These are phyloP conservation scores for Hydriomena furcata DNA, from an alignment of 2,888 invertebrate genomes.

Conservation along the genomic window DNA sequence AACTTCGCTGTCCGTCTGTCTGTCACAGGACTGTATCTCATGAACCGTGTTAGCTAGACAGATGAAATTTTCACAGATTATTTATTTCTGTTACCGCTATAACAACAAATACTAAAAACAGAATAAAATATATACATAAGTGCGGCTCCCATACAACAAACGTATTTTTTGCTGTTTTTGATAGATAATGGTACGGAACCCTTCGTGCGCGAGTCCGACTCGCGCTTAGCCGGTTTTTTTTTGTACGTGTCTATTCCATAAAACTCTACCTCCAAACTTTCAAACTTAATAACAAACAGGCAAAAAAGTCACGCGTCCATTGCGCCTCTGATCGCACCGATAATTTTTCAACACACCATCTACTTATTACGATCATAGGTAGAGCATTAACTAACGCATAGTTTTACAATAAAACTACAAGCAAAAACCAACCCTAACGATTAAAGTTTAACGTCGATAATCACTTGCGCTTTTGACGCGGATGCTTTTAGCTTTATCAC, in stretches of 20 bases:
- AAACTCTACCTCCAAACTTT: constrained; percentile 45
- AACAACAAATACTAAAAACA: no score
- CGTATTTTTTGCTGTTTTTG: no score
- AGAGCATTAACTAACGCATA: constrained; percentile 76
- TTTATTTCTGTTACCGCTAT: no score
- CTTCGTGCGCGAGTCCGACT: no score
- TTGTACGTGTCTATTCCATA: constrained; percentile 45
- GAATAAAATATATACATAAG: no score
- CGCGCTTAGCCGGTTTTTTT: no score
- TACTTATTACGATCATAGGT: constrained; percentile 82
- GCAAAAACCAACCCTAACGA: constrained; percentile 39
- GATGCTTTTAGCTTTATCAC: constrained; percentile 18
- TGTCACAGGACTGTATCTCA: no score
- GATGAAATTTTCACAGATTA: no score
- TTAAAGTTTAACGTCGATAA: constrained; percentile 27
- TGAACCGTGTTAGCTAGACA: no score
- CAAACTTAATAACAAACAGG: constrained; percentile 76
- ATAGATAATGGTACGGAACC: no score
- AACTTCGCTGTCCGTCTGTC: no score
- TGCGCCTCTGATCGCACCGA: constrained; percentile 81
- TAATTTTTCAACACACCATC: constrained; percentile 84
- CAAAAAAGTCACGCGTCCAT: constrained; percentile 79
- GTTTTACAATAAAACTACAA: constrained; percentile 53
- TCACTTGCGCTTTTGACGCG: constrained; percentile 25
- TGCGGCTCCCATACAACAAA: no score